Conservation (phyloP, 2,888 invertebrate genomes). For the Conops quadrifasciatus region DNA sequence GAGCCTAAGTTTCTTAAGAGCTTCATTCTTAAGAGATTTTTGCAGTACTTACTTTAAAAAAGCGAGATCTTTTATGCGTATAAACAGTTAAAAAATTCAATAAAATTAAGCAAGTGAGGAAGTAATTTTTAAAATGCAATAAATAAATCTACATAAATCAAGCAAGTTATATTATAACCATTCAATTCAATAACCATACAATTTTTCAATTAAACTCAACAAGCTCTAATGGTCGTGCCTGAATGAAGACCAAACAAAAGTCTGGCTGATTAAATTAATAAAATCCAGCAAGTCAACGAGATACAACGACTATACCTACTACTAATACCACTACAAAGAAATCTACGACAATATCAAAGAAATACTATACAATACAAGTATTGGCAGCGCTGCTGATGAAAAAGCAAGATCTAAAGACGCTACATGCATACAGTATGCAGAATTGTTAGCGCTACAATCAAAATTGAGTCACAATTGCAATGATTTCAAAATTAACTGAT, state of each 20-base stretch:
- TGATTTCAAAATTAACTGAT: not conserved
- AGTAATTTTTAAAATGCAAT: not conserved
- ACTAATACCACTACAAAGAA: not conserved
- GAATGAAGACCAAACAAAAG: not conserved
- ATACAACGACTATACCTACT: not conserved
- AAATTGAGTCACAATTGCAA: not conserved
- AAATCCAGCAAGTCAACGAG: constrained; percentile 3
- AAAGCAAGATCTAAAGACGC: not conserved
- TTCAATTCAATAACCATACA: constrained; percentile 21
- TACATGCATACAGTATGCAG: not conserved
- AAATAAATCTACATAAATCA: not conserved
- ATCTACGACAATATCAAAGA: not conserved
- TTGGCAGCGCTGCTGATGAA: not conserved
- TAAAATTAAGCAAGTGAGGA: constrained; percentile 5
- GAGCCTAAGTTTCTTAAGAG: too few species aligned
- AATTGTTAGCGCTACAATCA: not conserved
- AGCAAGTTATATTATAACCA: not conserved
- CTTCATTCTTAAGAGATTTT: not conserved
- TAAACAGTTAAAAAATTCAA: not conserved
- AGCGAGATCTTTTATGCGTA: too few species aligned
- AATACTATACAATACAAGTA: not conserved
- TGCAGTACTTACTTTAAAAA: too few species aligned
- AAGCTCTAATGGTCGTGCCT: constrained; percentile 18
- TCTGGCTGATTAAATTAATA: constrained; percentile 28
- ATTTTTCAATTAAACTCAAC: constrained; percentile 31